Evolutionary conservation across 1,140 invertebrate genomes (phyloP).

Genomic region (Bilobella aurantiaca): DNA sequence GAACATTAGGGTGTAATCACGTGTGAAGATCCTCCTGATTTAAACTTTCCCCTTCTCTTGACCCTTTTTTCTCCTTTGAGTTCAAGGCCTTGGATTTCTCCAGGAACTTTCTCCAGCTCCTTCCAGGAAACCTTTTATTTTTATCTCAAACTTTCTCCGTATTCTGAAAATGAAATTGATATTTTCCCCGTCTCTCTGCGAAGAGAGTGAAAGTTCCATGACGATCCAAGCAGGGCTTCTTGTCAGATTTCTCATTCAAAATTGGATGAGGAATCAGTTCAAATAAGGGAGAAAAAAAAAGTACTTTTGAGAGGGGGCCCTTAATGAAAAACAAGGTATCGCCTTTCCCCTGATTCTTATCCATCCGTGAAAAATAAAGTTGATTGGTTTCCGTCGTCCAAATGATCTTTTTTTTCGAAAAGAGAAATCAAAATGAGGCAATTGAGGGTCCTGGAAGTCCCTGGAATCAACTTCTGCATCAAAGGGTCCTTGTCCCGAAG

Average conservation of each 20-base stretch:
- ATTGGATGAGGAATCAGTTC: not conserved
- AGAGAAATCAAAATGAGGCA: not conserved
- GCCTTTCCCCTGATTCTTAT: not conserved
- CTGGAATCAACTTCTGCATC: not conserved
- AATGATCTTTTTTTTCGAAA: not conserved
- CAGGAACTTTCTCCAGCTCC: not conserved
- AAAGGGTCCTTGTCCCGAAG: not conserved
- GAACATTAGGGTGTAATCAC: not conserved
- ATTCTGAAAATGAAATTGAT: not conserved
- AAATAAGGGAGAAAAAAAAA: not conserved
- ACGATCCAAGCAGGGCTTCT: not conserved
- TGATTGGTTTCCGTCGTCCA: not conserved
- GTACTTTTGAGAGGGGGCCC: no score
- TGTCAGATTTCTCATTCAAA: not conserved
- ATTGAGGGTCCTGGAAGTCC: not conserved
- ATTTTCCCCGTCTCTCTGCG: not conserved
- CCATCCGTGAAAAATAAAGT: not conserved
- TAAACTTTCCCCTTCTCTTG: not conserved
- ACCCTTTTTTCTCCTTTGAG: no score
- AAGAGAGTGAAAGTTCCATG: not conserved
- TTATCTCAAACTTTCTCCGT: no score
- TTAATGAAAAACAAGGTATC: slow-evolving; percentile 8
- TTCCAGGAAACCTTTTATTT: not conserved
- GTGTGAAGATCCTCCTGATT: not conserved
- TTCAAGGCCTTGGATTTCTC: no score